Evolutionary conservation across 2,113 vertebrate genomes (phyloP).

Genomic region (Cichladusa arquata): DNA sequence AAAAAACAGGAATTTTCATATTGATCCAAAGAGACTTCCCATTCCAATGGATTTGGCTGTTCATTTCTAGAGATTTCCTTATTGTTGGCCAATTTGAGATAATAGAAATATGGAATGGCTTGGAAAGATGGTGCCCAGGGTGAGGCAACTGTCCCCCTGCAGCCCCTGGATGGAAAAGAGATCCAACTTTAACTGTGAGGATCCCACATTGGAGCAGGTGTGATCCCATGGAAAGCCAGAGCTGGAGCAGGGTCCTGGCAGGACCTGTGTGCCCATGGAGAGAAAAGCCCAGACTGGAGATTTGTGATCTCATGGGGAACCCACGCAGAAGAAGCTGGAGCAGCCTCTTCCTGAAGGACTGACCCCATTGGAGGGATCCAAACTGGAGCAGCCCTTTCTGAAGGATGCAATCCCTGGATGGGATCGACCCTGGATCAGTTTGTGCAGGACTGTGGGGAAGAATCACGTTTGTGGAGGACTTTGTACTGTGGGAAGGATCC

Average conservation of each 20-base stretch:
- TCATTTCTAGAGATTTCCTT: not conserved
- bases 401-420: not conserved
- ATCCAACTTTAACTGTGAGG: not conserved
- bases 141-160: not conserved
- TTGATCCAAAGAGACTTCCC: not conserved
- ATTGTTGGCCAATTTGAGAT: not conserved
- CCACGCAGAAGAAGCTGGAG: not conserved
- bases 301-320: not conserved
- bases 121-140: not conserved
- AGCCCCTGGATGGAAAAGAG: not conserved
- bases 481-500: not conserved
- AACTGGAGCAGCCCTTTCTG: not conserved
- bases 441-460: too few relatives aligned
- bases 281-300: not conserved
- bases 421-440: not conserved
- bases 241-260: not conserved
- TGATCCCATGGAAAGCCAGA: not conserved
- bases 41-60: not conserved
- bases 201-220: fast-evolving
- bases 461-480: not conserved
- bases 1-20: not conserved
- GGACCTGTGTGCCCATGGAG: not conserved
- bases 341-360: not conserved
- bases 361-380: not conserved
- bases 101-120: not conserved